Conservation (phyloP, 2,797 vertebrate species). For the Crocidura indochinensis region DNA sequence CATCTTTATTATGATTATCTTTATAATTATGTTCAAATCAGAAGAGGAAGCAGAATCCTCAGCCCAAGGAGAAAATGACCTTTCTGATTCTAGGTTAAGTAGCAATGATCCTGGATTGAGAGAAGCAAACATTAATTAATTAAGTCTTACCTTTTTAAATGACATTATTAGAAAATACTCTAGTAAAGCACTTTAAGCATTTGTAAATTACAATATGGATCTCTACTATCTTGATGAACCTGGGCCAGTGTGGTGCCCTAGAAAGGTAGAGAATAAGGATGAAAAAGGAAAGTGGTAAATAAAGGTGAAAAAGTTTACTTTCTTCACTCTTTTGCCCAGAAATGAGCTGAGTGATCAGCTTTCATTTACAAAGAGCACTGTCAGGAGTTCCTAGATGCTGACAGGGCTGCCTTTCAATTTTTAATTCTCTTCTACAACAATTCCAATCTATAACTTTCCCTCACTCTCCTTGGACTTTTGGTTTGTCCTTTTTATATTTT, state of each 20-base stretch:
- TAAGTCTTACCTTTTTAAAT: conserved; percentile 36
- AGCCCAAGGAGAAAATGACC: background rate
- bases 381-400: background rate
- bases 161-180: conserved; percentile 40
- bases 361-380: background rate
- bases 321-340: conserved; percentile 17
- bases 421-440: background rate
- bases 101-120: conserved; percentile 1
- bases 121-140: conserved; percentile 43
- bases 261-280: background rate
- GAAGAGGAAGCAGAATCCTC: background rate
- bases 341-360: background rate
- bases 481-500: conserved; percentile 38
- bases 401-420: conserved; percentile 23
- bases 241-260: background rate
- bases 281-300: background rate
- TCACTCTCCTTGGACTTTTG: background rate
- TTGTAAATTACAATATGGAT: background rate
- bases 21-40: background rate
- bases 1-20: background rate
- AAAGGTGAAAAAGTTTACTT: conserved; percentile 1
- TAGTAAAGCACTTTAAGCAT: background rate
- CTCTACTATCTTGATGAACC: background rate
- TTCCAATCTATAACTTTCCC: conserved; percentile 31
- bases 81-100: conserved; percentile 35